Evolutionary conservation across 2,888 invertebrate genomes (phyloP), one percentile per base, ranked within the genome.

Genomic region (Oscheius sp.): DNA sequence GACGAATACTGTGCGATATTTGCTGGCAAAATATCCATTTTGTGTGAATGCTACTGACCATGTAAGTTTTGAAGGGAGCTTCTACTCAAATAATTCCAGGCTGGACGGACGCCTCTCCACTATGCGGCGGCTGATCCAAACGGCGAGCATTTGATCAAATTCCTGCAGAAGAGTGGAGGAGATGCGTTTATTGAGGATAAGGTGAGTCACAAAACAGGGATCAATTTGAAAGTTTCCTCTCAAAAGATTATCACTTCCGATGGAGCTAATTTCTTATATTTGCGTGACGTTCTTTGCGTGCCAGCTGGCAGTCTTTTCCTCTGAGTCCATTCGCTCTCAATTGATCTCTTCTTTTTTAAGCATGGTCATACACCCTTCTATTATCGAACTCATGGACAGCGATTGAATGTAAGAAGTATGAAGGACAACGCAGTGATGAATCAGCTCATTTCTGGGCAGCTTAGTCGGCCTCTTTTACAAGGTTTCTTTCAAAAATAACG

Each of bases 311-410:
- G n/a, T n/a, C n/a, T n/a, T n/a, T n/a, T n/a, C n/a, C n/a, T n/a
- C n/a, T n/a, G n/a, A n/a, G n/a, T n/a, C n/a, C n/a, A n/a, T 42
- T 17, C 12, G 6, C 42, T 42, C 12, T 42, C n/a, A n/a, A n/a
- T n/a, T n/a, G n/a, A n/a, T n/a, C n/a, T n/a, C n/a, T n/a, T 1
- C 23, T 48, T 2, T 6, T 71, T 84, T 31, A 86, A 93, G 93
- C 90, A 91, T 85, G 93, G 92, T 39, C 91, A 91, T 69, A 92
- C 92, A 58, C 91, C 94, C 37, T 93, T 93, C 84, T 92, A 92
- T 86, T 94, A 93, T 87, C 90, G 91, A 80, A 90, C 91, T 58
- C 90, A 92, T 91, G 86, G 87, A 3, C 81, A 83, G 79, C 93
- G 94, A 87, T 90, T 94, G 72, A 93, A 94, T 61, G 82, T 86